Evolutionary conservation across 2,113 vertebrate genomes (phyloP), one percentile per base, ranked within the genome.

Genomic region (Mobula hypostoma): DNA sequence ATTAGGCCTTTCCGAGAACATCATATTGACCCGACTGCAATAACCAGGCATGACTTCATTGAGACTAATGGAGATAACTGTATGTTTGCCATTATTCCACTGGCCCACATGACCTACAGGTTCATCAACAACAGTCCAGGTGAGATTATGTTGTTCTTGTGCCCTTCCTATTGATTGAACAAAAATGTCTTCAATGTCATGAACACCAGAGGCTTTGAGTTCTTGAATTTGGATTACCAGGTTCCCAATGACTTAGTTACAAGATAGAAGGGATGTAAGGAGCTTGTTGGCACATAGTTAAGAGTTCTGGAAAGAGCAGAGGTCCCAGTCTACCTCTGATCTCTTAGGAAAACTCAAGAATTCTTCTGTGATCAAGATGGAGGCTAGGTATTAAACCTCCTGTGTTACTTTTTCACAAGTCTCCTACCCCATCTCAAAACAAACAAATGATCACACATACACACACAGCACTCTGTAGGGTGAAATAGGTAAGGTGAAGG

Each of bases 41-140:
- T 97, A 96, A 97, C 97, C 66, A 96, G 96, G 92, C 97, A 97
- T 36, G 96, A 97, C 96, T 97, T 97, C 95, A 97, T 97, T 9
- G 97, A 97, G 95, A 97, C 96, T 94, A 97, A 97, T 87, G 97
- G 97, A 1, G 97, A 97, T 96, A 97, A 97, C 96, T 97, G 97
- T 94, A 97, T 97, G 97, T 96, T 97, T 95, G 96, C 97, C 95
- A 95, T 97, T 94, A 95, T 97, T 27, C 97, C 97, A 0, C 96
- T 97, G 95, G 95, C 96, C 91, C 95, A 97, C 95, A 97, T 97
- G 97, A 95, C 96, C 95, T 96, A 96, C 96, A 97, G 95, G 95
- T 97, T 97, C 95, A 94, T 96, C 95, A 96, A 95, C 83, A 94
- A 95, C 95, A 95, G 96, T 94, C 96, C 97, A 96, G 97, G 97